phyloP scores from a whole-genome alignment of 2,797 vertebrate genomes.

The Ara ararauna region DNA sequence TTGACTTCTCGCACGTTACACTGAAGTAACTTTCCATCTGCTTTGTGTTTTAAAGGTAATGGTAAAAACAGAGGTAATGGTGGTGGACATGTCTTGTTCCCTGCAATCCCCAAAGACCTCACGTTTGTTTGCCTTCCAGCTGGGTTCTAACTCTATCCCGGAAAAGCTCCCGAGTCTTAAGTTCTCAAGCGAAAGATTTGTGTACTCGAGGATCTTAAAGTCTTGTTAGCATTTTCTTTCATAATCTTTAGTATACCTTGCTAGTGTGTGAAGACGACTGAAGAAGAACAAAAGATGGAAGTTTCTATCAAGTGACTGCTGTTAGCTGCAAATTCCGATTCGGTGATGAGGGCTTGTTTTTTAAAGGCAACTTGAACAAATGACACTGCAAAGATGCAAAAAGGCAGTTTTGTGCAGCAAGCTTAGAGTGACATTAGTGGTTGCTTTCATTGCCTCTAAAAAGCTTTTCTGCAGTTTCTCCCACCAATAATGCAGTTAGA shows the following conservation, averaged over 20 bases:
- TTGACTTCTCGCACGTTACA: fast-evolving
- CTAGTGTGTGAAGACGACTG: not conserved
- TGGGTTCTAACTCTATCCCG: not conserved
- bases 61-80: not conserved
- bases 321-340: not conserved
- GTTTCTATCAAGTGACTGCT: not conserved
- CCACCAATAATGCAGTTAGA: not conserved
- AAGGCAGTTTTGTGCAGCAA: not conserved
- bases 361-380: not conserved
- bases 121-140: fast-evolving
- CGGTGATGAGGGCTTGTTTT: not conserved
- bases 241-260: fast-evolving
- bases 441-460: not conserved
- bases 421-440: not conserved
- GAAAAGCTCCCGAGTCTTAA: not conserved
- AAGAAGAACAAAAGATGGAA: not conserved
- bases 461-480: not conserved
- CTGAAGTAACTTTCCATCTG: not conserved
- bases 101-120: not conserved
- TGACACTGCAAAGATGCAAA: not conserved
- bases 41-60: not conserved
- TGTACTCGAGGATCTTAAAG: not conserved
- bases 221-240: not conserved
- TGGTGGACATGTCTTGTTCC: not conserved
- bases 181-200: not conserved